Percentiles rank a stretch among this genome's conserved stretches.
These are phyloP conservation scores for Cyclina sinensis DNA, from an alignment of 1,140 invertebrate species.

Conservation along the genomic window DNA sequence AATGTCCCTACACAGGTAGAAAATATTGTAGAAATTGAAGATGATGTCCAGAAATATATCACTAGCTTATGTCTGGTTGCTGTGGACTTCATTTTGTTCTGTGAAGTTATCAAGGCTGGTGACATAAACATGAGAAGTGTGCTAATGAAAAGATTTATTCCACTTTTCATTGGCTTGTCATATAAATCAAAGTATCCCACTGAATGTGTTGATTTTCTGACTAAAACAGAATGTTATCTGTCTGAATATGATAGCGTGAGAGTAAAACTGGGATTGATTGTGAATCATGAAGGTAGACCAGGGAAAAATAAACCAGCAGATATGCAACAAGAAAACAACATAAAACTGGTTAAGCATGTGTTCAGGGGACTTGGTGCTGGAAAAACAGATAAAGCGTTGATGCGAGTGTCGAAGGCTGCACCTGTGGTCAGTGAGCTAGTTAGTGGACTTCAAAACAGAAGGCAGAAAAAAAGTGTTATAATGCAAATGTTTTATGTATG, in stretches of 20 bases:
- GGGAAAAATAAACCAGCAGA: slow-evolving; percentile 51
- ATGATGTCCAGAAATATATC: no score
- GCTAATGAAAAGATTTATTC: slow-evolving; percentile 34
- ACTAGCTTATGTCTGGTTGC: not conserved
- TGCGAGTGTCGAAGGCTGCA: slow-evolving; percentile 28
- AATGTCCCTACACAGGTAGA: slow-evolving; percentile 27
- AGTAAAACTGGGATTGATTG: slow-evolving; percentile 24
- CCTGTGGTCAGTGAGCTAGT: slow-evolving; percentile 21
- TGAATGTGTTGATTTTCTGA: slow-evolving; percentile 24
- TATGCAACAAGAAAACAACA: slow-evolving; percentile 62
- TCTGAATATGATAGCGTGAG: slow-evolving; percentile 12
- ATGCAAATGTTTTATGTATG: no score
- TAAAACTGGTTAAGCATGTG: slow-evolving; percentile 38
- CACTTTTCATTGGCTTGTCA: slow-evolving; percentile 23
- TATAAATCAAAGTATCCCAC: slow-evolving; percentile 52
- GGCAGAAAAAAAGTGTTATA: no score
- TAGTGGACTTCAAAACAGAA: not conserved
- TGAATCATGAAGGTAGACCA: slow-evolving; percentile 41
- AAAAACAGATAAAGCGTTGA: slow-evolving; percentile 44
- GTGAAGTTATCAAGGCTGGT: slow-evolving; percentile 12
- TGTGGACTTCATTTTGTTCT: slow-evolving; percentile 29
- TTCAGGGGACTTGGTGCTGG: slow-evolving; percentile 41
- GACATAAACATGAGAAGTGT: slow-evolving; percentile 37
- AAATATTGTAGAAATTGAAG: no score
- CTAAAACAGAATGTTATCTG: slow-evolving; percentile 43